Evolutionary conservation across 1,140 invertebrate species (phyloP), one percentile per base, ranked within the genome.

Genomic region (Temnothorax longispinosus): DNA sequence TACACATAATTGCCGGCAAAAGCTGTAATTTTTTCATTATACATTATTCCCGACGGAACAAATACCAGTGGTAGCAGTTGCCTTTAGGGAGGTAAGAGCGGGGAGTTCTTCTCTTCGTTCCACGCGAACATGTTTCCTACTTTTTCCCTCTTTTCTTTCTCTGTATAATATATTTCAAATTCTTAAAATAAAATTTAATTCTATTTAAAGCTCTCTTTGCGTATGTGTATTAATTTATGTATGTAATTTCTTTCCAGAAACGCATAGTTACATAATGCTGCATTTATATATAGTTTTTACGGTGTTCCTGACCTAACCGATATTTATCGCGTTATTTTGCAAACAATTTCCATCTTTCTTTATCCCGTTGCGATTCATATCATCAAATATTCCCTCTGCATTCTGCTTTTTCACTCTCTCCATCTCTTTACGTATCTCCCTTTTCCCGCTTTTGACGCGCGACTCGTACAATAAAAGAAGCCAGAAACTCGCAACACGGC

Each of bases 21-120:
- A 91, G 91, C 90, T 91, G 89, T 93, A 92, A 94, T 92, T 93
- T 93, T 91, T 92, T 93, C 92, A 91, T 93, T 93, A 92, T 91
- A 82, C 92, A 91, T 93, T 93, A 92, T 91, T 78, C 44, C 71
- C 88, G 87, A 87, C 87, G 87, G 80, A 92, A 93, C 90, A 90
- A 94, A 93, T 89, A 91, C 78, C 84, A 65, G 56, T 41, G 88
- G 74, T 84, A 52, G 77, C 67, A 65, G 64, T 84, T 88, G 69
- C 62, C 69, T 64, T 71, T 50, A 58, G 52, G 54, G 13, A 38
- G 5, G 32, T 8, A 10, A 27, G 4, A 78, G 27, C 38, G 52
- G 10, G 11, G 7, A 18, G 11, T 38, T 10, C 21, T 21, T 21
- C 15, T 54, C 21, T 35, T 50, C 32, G 27, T 71, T 21, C 5